These are phyloP conservation scores for Limosa lapponica DNA, from an alignment of 2,797 vertebrate genomes.

Conservation along the genomic window DNA sequence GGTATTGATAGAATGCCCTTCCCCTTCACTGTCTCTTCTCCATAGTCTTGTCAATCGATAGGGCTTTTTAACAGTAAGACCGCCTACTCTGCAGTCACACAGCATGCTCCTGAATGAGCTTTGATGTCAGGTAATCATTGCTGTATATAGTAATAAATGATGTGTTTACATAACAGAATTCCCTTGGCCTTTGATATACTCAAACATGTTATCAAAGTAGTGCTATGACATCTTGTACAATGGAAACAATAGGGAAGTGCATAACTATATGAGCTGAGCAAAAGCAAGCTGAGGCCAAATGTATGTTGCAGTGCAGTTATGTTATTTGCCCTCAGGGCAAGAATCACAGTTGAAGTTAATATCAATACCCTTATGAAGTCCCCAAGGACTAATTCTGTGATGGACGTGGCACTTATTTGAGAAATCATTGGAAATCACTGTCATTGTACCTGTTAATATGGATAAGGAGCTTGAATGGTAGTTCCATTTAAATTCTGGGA, in stretches of 20 bases:
- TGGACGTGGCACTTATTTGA: slow-evolving; percentile 1
- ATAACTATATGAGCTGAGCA: not conserved
- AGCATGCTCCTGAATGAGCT: slow-evolving; percentile 52
- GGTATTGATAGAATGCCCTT: not conserved
- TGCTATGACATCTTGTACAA: slow-evolving; percentile 1
- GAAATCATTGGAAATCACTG: slow-evolving; percentile 13
- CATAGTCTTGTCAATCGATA: not conserved
- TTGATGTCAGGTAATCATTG: slow-evolving; percentile 70
- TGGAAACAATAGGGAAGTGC: slow-evolving; percentile 32
- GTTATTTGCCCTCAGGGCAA: slow-evolving; percentile 4
- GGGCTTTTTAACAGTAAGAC: slow-evolving; percentile 22
- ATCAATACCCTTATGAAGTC: slow-evolving; percentile 3
- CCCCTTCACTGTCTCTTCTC: not conserved
- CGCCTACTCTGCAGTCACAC: slow-evolving; percentile 28
- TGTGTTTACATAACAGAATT: slow-evolving; percentile 68
- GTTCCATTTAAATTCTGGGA: not conserved
- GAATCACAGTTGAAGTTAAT: slow-evolving; percentile 8
- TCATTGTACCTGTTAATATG: not conserved
- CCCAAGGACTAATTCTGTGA: not conserved
- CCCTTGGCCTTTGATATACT: slow-evolving; percentile 58
- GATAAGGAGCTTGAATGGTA: not conserved
- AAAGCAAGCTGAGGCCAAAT: not conserved
- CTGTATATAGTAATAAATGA: slow-evolving; percentile 63
- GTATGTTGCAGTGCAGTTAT: not conserved
- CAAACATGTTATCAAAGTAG: slow-evolving; percentile 51